These are phyloP conservation scores for Orycteropus afer DNA, from an alignment of 2,113 vertebrate genomes.

Conservation along the genomic window DNA sequence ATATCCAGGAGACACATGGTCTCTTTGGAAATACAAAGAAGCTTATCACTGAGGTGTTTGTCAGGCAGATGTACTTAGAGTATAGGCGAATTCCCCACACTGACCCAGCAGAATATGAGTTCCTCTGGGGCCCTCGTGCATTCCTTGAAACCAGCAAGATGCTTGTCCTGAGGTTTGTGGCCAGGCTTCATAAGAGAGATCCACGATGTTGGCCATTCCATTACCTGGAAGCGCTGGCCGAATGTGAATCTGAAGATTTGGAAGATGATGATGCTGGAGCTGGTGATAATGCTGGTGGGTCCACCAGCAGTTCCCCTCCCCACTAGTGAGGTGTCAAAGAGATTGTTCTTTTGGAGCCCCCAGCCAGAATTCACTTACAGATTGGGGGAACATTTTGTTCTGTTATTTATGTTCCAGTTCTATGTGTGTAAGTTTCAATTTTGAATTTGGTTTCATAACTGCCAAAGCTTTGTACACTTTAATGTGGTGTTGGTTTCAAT, in stretches of 20 bases:
- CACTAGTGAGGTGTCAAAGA: not conserved
- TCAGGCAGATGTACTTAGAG: slow-evolving; percentile 91
- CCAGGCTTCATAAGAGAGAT: slow-evolving; percentile 79
- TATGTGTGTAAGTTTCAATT: slow-evolving; percentile 38
- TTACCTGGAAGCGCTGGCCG: slow-evolving; percentile 58
- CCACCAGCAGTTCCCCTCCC: slow-evolving; percentile 43
- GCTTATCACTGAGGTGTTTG: slow-evolving; percentile 92
- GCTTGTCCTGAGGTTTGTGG: slow-evolving; percentile 88
- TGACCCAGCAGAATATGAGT: slow-evolving; percentile 85
- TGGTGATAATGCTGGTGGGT: not conserved
- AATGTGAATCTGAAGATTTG: slow-evolving; percentile 57
- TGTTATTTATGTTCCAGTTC: slow-evolving; percentile 54
- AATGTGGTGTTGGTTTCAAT: slow-evolving; percentile 55
- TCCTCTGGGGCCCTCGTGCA: slow-evolving; percentile 89
- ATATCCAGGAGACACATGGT: slow-evolving; percentile 85
- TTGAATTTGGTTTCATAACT: slow-evolving; percentile 32
- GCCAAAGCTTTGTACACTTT: slow-evolving; percentile 72
- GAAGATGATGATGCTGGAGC: slow-evolving; percentile 20
- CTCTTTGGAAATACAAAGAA: slow-evolving; percentile 91
- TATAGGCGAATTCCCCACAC: slow-evolving; percentile 85
- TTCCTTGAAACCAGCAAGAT: slow-evolving; percentile 88
- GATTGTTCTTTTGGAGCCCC: not conserved
- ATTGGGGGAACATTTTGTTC: not conserved
- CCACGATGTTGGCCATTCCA: slow-evolving; percentile 66
- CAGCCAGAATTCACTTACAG: slow-evolving; percentile 22